Evolutionary conservation across 2,888 invertebrate genomes (phyloP).

Genomic region (Leptarthrus brevirostris): DNA sequence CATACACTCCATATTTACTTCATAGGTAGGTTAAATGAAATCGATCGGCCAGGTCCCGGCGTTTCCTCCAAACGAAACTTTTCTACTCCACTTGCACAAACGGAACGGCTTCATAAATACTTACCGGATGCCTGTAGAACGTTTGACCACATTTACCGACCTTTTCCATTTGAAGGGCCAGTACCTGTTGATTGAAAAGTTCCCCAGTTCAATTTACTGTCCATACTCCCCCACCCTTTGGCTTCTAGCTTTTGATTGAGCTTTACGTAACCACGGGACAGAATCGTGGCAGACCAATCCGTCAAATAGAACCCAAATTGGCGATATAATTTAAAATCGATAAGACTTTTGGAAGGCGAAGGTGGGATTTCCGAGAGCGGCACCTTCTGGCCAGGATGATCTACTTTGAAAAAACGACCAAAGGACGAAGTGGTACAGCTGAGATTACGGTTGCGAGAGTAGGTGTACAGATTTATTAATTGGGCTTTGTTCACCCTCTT

Average conservation of each 20-base stretch:
- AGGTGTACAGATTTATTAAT: background rate
- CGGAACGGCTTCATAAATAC: background rate
- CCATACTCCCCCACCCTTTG: background rate
- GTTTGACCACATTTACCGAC: background rate
- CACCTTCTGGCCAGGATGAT: background rate
- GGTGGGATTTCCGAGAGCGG: background rate
- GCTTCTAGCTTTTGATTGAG: background rate
- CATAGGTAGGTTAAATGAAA: background rate
- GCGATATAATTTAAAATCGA: background rate
- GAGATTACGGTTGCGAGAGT: background rate
- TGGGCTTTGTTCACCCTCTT: background rate
- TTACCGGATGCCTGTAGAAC: too few relatives aligned
- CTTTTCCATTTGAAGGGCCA: background rate
- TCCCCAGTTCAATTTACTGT: constrained; percentile 2
- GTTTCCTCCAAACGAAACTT: background rate
- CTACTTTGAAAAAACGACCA: background rate
- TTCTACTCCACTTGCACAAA: background rate
- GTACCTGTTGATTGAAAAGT: constrained; percentile 30
- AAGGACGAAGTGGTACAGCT: background rate
- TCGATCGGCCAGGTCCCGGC: background rate
- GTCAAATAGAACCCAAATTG: background rate
- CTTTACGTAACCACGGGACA: background rate
- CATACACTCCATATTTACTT: background rate
- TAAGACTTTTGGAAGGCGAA: background rate
- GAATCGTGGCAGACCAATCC: background rate